Evolutionary conservation across 2,888 invertebrate species (phyloP).

Genomic region (Drepana falcataria): DNA sequence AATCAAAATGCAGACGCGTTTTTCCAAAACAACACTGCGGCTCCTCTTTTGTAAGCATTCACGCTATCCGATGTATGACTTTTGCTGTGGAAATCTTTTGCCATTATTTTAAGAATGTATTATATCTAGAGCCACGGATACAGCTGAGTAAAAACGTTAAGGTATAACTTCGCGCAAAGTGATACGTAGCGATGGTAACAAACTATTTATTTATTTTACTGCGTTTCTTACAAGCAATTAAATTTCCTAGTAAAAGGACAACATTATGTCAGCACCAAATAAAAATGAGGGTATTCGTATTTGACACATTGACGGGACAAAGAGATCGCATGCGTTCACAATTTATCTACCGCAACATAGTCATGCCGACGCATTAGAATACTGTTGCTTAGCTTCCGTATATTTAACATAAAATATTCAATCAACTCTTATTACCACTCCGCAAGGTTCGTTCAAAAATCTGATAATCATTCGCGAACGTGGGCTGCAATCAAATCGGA

Average conservation of each 20-base stretch:
- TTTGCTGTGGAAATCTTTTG: too few relatives aligned
- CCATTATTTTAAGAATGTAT: too few relatives aligned
- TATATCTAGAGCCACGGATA: too few relatives aligned
- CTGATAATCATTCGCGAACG: background rate
- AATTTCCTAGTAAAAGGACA: conserved; percentile 33
- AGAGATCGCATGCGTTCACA: conserved; percentile 54
- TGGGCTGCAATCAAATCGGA: background rate
- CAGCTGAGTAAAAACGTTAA: too few relatives aligned
- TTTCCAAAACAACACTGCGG: too few relatives aligned
- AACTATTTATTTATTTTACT: conserved; percentile 2
- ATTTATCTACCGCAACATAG: conserved; percentile 57
- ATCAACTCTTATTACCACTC: background rate
- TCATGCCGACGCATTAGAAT: conserved; percentile 32
- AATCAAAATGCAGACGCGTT: too few relatives aligned
- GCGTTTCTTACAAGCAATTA: conserved; percentile 11
- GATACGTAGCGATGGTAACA: too few relatives aligned
- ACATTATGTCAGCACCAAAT: conserved; percentile 51
- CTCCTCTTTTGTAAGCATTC: too few relatives aligned
- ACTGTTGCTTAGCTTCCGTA: conserved; percentile 40
- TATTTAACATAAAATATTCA: conserved; percentile 2
- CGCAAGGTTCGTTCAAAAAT: background rate
- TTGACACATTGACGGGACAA: conserved; percentile 76
- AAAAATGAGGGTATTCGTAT: conserved; percentile 43
- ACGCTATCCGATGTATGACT: too few relatives aligned
- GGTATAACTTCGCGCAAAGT: too few relatives aligned